A percentile compares a stretch with the other conserved stretches of the same genome.
Evolutionary conservation across 2,888 invertebrate species (phyloP).

Genomic region (Odontomyia ornata): DNA sequence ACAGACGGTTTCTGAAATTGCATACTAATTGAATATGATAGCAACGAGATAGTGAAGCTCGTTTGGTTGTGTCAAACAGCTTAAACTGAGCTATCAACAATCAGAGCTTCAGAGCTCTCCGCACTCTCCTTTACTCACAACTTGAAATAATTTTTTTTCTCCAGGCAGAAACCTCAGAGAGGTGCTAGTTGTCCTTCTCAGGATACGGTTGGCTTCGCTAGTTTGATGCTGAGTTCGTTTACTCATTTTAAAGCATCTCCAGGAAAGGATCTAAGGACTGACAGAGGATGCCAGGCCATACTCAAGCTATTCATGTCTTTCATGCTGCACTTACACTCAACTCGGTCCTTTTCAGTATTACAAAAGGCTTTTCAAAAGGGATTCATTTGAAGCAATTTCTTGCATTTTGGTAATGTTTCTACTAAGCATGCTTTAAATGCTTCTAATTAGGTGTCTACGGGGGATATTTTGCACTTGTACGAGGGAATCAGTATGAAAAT

Average conservation of each 20-base stretch:
- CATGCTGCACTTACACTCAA: background rate
- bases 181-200: background rate
- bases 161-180: background rate
- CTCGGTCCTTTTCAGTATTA: slow-evolving; percentile 3
- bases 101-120: background rate
- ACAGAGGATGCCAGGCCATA: background rate
- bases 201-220: background rate
- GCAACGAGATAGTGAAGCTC: slow-evolving; percentile 15
- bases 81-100: background rate
- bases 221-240: background rate
- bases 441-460: slow-evolving; percentile 45
- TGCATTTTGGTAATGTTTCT: slow-evolving; percentile 44
- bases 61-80: background rate
- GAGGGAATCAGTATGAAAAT: slow-evolving; percentile 11
- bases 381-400: slow-evolving; percentile 45
- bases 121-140: background rate
- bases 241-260: background rate
- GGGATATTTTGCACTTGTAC: slow-evolving; percentile 27
- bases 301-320: background rate
- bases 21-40: slow-evolving; percentile 49
- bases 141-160: background rate
- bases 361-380: slow-evolving; percentile 18
- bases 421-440: slow-evolving; percentile 46
- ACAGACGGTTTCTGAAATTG: slow-evolving; percentile 44
- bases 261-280: background rate